phyloP scores from a whole-genome alignment of 2,113 vertebrate species.

The Oreochromis niloticus region DNA sequence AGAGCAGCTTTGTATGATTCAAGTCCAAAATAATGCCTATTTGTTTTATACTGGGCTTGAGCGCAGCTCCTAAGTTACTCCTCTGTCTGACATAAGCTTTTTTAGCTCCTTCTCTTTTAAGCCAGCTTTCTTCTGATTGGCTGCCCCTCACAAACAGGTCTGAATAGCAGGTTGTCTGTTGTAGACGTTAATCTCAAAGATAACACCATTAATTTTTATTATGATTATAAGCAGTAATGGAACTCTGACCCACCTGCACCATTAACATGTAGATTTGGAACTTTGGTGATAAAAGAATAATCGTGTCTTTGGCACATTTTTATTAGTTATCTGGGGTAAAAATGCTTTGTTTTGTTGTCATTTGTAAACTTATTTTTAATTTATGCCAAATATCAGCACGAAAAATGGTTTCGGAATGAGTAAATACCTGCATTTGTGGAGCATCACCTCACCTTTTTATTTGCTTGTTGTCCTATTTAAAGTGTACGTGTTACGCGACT shows the following conservation, averaged over 20 bases:
- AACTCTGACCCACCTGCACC: background rate
- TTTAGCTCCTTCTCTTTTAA: background rate
- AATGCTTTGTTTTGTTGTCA: background rate
- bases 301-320: background rate
- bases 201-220: fast-evolving
- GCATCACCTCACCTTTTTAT: background rate
- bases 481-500: background rate
- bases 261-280: fast-evolving
- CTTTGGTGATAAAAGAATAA: background rate
- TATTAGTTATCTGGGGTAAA: background rate
- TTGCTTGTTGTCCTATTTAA: background rate
- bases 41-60: background rate
- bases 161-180: background rate
- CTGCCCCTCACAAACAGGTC: background rate
- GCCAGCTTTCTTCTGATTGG: background rate
- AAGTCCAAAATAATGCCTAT: background rate
- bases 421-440: background rate
- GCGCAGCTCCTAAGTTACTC: background rate
- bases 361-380: background rate
- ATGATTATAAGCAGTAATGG: background rate
- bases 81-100: background rate
- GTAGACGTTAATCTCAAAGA: background rate
- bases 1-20: background rate
- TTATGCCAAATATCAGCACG: background rate
- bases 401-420: fast-evolving